These are phyloP conservation scores for Maniola jurtina DNA, from an alignment of 1,140 invertebrate species.

Conservation along the genomic window DNA sequence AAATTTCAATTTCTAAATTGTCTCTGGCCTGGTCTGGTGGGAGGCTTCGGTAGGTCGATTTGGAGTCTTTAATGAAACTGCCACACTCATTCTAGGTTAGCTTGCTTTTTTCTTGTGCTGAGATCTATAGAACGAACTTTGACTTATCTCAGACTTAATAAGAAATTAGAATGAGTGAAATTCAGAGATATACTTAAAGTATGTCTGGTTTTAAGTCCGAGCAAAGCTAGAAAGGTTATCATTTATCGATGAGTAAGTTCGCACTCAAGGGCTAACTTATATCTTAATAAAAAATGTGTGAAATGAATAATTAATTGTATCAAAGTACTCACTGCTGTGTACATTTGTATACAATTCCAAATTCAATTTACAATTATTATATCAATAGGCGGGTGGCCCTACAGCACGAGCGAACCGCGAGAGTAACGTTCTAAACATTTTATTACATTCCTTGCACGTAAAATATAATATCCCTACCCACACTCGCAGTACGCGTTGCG, in stretches of 20 bases:
- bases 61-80: no score
- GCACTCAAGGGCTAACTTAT: no score
- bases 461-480: conserved; percentile 76
- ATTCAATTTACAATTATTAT: conserved; percentile 64
- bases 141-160: no score
- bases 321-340: not conserved
- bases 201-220: not conserved
- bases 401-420: conserved; percentile 34
- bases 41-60: no score
- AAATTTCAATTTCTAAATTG: no score
- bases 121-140: no score
- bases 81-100: no score
- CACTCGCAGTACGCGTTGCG: conserved; percentile 67
- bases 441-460: conserved; percentile 76
- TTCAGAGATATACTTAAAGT: not conserved
- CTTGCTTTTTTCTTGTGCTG: no score
- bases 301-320: conserved; percentile 9
- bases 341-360: conserved; percentile 21
- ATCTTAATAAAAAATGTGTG: no score
- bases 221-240: no score
- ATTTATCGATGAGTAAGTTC: not conserved
- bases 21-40: no score
- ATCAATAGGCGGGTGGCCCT: conserved; percentile 56
- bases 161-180: no score
- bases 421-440: conserved; percentile 67